Evolutionary conservation across 2,797 vertebrate species (phyloP), one percentile per base, ranked within the genome.

Genomic region (Syndactyla subalaris): DNA sequence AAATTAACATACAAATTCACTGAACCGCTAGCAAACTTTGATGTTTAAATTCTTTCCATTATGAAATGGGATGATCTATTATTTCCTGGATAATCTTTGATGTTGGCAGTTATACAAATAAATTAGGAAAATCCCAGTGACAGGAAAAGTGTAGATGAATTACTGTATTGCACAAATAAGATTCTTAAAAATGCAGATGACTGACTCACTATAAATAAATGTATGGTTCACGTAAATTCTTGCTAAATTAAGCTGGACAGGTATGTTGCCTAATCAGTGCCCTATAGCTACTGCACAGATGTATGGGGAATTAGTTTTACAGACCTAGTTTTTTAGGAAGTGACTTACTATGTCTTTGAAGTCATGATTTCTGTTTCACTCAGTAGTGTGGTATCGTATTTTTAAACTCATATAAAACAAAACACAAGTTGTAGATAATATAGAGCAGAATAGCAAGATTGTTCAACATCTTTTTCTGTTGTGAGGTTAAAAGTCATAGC

Each of bases 11-110:
- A 57, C 7, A 29, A 58, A 89, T 91, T 86, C 88, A 87, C 45
- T 51, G 61, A 94, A 94, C 36, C 68, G 39, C 58, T 51, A 59
- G 30, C 2, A 12, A 94, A 95, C 88, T 95, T 91, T 94, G 84
- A 95, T 92, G 86, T 88, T 93, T 91, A 91, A 94, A 91, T 93
- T 95, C 65, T 80, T 85, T 85, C 52, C 89, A 57, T 71, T 74
- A 65, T 85, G 80, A 92, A 94, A 89, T 89, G 11, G 61, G 65
- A 80, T 83, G 74, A 92, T 91, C 65, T 89, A 93, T 85, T 93
- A 89, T 94, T 96, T 92, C 41, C 74, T 49, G 22, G 87, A 30
- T 65, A 93, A 96, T 94, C 86, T 96, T 92, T 96, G 84, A 88
- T 92, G 81, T 85, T 91, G 71, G 49, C 57, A 85, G 81, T 68